A percentile compares a stretch with the other conserved stretches of the same genome.
These are phyloP conservation scores for Tricholaema leucomelas DNA, from an alignment of 2,113 vertebrate genomes.

Conservation along the genomic window DNA sequence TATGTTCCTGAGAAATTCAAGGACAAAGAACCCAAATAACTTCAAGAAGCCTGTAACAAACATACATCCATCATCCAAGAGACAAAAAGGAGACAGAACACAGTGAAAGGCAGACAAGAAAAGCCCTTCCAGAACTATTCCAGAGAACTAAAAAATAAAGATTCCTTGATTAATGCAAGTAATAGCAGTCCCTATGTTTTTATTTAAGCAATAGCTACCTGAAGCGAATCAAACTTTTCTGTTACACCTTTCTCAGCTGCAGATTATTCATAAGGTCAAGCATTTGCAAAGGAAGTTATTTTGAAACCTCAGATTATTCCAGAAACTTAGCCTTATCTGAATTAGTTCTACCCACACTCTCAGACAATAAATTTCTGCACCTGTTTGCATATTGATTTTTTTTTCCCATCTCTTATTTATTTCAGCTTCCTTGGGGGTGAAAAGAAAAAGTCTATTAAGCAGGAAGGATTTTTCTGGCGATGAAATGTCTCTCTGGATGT, in stretches of 20 bases:
- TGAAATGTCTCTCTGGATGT: not conserved
- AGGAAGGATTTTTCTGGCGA: not conserved
- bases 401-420: constrained; percentile 55
- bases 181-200: not conserved
- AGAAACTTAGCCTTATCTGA: constrained; percentile 42
- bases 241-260: not conserved
- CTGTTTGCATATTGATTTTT: constrained; percentile 58
- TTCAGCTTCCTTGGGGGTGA: constrained; percentile 7
- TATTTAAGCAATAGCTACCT: not conserved
- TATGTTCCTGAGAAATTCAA: not conserved
- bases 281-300: not conserved
- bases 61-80: not conserved
- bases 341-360: constrained; percentile 29
- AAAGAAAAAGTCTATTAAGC: constrained; percentile 28
- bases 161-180: not conserved
- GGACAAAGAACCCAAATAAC: not conserved
- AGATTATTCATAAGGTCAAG: not conserved
- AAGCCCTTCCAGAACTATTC: not conserved
- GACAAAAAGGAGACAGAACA: not conserved
- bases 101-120: not conserved
- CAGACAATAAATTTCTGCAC: constrained; percentile 39
- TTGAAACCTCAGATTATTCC: not conserved
- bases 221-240: not conserved
- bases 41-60: not conserved
- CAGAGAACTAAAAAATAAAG: not conserved